phyloP scores from a whole-genome alignment of 1,140 invertebrate genomes.

The Mycetomoellerius zeteki region DNA sequence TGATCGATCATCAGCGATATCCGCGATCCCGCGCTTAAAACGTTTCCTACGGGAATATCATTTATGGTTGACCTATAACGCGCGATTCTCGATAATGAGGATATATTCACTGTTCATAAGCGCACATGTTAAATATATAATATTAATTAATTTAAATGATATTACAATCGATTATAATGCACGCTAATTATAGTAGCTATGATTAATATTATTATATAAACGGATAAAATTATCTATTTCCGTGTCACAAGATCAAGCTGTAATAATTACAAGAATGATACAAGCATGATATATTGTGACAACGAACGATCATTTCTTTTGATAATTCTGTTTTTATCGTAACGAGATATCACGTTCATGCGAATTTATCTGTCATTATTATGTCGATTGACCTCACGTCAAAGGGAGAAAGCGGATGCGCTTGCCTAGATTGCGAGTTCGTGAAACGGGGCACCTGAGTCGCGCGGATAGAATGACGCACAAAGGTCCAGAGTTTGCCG shows the following conservation, averaged over 20 bases:
- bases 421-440: slow-evolving; percentile 6
- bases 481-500: slow-evolving; percentile 38
- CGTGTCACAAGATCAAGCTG: background rate
- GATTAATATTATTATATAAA: slow-evolving; percentile 2
- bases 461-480: slow-evolving; percentile 32
- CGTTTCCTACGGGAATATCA: slow-evolving; percentile 29
- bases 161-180: background rate
- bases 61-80: slow-evolving; percentile 15
- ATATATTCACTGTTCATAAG: background rate
- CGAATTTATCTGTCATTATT: slow-evolving; percentile 10
- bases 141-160: slow-evolving; percentile 28
- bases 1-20: slow-evolving; percentile 50
- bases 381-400: background rate
- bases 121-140: background rate
- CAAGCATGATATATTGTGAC: background rate
- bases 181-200: background rate
- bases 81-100: slow-evolving; percentile 10
- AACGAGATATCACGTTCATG: background rate
- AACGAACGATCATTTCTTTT: background rate
- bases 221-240: background rate
- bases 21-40: slow-evolving; percentile 20
- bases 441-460: slow-evolving; percentile 39
- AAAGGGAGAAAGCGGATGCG: slow-evolving; percentile 22
- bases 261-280: background rate
- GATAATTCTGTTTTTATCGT: background rate